Evolutionary conservation across 1,140 invertebrate species (phyloP), one percentile per base, ranked within the genome.

Genomic region (Argopecten irradians): DNA sequence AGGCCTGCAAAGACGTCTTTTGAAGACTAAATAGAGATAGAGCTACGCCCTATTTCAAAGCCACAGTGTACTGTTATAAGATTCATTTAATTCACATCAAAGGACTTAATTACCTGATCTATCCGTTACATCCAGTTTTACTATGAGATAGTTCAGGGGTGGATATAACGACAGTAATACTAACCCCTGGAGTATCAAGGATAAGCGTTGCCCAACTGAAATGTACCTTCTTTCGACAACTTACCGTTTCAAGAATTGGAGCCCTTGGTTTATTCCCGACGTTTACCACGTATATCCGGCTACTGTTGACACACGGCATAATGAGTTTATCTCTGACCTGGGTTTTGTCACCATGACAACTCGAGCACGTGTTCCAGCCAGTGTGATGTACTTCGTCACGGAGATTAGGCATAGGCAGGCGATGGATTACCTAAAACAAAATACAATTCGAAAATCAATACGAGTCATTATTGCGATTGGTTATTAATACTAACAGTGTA

Each of bases 351-450:
- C 96, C 96, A 94, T 97, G 96, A 94, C 98, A 99, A 95, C 98
- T 98, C 90, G 98, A 98, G 94, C 99, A 99, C 13, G 98, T 97
- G 94, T 99, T 99, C 98, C 98, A 99, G 0, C 98, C 99, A 28
- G 97, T 97, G 94, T 99, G 99, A 94, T 99, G 99, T 0, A 99
- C 94, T 95, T 99, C 99, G 94, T 99, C 98, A 0, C 97, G 97
- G 8, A 96, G 93, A 86, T 97, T 95, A n/a, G 97, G 97, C 93
- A 98, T 97, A 88, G 97, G 96, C 0, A 98, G 96, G 84, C 98
- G 97, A 94, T 98, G 97, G 85, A 99, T 97, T 3, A 99, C 97
- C 98, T 99, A 93, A 0, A 92, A 93, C 89, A 19, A 46, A 13
- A 7, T 82, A 82, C 32, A 34, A 33, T 28, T 34, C 33, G 11